Base-by-base conservation (phyloP, 2,797 vertebrate species). In the Rhyacichthys aspro region DNA sequence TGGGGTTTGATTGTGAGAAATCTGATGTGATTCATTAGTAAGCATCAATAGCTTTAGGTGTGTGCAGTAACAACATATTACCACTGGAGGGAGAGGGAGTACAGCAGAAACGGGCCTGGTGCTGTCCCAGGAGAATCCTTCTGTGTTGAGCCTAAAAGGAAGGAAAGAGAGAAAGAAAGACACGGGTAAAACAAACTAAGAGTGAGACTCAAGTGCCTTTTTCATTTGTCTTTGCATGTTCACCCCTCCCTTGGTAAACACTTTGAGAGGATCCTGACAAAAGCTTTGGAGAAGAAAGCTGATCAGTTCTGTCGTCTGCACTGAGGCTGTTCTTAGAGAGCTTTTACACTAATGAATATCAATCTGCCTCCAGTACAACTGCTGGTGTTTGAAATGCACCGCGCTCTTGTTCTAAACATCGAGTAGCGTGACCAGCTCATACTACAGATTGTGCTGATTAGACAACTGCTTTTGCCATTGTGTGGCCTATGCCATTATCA, bases 11-110 rank as follows among this genome's bases (percentile, higher is more conserved):
- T 5, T 28, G 1, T 5, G 23, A 6, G 23, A 28, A 28, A 28
- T 28, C 4, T 5, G 3, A 28, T 28, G 3, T 6, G 23, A 28
- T 28, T 28, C 23, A 28, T 28, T 28, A 28, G 23, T 28, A 28
- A 28, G 23, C 11, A 18, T 17, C 43, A 23, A 12, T 2, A 15
- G 9, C 23, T 34, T n/a, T 9, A 38, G 37, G 3, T 18, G 12
- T 5, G 3, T 79, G 81, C 48, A 76, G 46, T 63, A 43, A 57
- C 16, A 14, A 42, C 5, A 8, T 0, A 12, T 73, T 90, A 93
- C 92, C 92, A 88, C 55, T 74, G 46, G 90, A 79, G 72, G 90
- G 82, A 1, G 79, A 16, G 12, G 55, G 49, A 54, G 89, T 77
- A 7, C 85, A 90, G 82, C 54, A 92, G 85, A 82, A 88, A 64